Evolutionary conservation across 2,113 vertebrate species (phyloP).

Genomic region (Anolis sagrei): DNA sequence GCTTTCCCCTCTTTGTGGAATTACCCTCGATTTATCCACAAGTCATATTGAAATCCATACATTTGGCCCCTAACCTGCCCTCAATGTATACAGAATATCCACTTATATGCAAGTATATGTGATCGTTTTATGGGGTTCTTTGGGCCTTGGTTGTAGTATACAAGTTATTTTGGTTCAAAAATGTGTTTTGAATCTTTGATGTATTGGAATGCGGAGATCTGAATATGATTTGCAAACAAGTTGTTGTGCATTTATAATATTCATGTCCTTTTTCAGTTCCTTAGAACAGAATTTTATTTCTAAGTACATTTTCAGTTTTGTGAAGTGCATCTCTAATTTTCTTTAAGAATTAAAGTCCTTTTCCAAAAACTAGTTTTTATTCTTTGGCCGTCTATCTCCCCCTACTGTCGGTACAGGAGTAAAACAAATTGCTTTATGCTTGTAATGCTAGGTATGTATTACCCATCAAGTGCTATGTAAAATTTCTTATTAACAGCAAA

Average conservation of each 20-base stretch:
- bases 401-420: conserved; percentile 54
- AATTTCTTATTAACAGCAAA: neutral
- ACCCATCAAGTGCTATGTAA: neutral
- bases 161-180: too few relatives aligned
- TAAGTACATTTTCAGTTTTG: neutral
- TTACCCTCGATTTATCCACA: too few relatives aligned
- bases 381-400: conserved; percentile 57
- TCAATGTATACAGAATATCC: too few relatives aligned
- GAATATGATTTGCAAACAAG: neutral
- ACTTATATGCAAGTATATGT: too few relatives aligned
- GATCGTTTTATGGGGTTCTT: neutral
- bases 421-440: conserved; percentile 3
- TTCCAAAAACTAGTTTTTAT: neutral
- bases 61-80: too few relatives aligned
- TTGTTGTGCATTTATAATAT: neutral
- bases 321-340: neutral
- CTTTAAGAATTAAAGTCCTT: too few relatives aligned
- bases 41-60: too few relatives aligned
- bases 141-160: neutral
- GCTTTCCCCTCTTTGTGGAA: too few relatives aligned
- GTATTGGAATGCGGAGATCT: neutral
- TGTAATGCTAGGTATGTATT: neutral
- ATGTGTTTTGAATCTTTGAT: neutral
- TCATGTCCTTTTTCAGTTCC: too few relatives aligned
- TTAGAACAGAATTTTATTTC: neutral